phyloP scores from a whole-genome alignment of 2,888 invertebrate species.

The Lithophane semibrunnea region DNA sequence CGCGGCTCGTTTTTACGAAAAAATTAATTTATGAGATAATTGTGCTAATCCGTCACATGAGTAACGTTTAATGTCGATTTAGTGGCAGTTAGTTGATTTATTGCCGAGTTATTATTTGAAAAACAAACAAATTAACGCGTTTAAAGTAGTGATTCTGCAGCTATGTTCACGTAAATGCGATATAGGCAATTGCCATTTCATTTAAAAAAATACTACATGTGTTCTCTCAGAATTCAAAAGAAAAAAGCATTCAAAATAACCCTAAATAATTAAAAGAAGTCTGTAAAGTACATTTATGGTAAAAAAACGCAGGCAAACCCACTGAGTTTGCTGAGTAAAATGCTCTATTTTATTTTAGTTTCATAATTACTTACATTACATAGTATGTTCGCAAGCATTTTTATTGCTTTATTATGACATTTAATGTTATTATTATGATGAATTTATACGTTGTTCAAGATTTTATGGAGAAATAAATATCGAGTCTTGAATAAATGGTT shows the following conservation, averaged over 20 bases:
- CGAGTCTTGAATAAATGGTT: background rate
- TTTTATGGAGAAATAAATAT: background rate
- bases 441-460: background rate
- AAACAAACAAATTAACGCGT: constrained; percentile 26
- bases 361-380: background rate
- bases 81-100: constrained; percentile 47
- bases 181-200: background rate
- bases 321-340: constrained; percentile 19
- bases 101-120: constrained; percentile 8
- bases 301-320: constrained; percentile 22
- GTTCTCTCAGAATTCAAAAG: background rate
- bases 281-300: constrained; percentile 6
- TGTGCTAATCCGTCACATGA: constrained; percentile 48
- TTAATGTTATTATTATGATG: constrained; percentile 5
- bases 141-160: background rate
- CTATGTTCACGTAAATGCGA: background rate
- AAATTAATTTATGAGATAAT: constrained; percentile 54
- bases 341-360: constrained; percentile 41
- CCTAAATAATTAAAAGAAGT: background rate
- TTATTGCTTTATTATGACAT: constrained; percentile 19
- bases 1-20: constrained; percentile 46
- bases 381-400: constrained; percentile 5
- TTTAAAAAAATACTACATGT: background rate
- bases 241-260: no score
- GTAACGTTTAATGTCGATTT: constrained; percentile 45